phyloP scores from a whole-genome alignment of 2,888 invertebrate species.

The Hypomecis atomaria region DNA sequence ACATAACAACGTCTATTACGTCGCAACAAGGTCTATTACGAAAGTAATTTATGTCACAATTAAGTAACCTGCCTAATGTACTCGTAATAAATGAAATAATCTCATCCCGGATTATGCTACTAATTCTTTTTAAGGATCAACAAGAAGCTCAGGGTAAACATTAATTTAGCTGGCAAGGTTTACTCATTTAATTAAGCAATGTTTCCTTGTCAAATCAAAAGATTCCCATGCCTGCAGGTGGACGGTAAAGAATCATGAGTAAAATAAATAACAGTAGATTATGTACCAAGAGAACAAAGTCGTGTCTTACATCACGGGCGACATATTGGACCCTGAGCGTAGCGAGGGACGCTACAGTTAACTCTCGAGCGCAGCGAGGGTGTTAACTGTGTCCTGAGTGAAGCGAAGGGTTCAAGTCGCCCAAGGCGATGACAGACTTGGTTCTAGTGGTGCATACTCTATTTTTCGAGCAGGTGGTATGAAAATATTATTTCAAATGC shows the following conservation, averaged over 20 bases:
- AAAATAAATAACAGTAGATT: conserved; percentile 9
- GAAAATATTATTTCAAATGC: not conserved
- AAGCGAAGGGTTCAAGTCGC: no score
- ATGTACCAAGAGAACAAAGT: no score
- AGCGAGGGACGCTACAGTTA: no score
- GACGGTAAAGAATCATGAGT: conserved; percentile 2
- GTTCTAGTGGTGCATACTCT: no score
- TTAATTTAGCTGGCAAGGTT: conserved; percentile 33
- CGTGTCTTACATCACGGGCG: no score
- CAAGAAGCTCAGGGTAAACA: conserved; percentile 32
- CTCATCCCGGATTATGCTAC: conserved; percentile 29
- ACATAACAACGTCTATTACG: not conserved
- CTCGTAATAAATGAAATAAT: conserved; percentile 33
- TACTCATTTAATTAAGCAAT: conserved; percentile 33
- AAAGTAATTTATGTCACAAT: conserved; percentile 32
- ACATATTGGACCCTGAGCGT: no score
- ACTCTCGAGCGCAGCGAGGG: no score
- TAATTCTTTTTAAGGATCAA: conserved; percentile 34
- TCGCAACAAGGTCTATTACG: conserved; percentile 8
- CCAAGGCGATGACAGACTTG: no score
- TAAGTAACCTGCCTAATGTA: conserved; percentile 31
- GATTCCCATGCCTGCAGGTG: conserved; percentile 9
- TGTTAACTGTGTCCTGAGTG: no score
- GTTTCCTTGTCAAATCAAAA: conserved; percentile 34
- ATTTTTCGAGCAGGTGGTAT: no score